Evolutionary conservation across 2,888 invertebrate genomes (phyloP).

Genomic region (Cephus sareptanus): DNA sequence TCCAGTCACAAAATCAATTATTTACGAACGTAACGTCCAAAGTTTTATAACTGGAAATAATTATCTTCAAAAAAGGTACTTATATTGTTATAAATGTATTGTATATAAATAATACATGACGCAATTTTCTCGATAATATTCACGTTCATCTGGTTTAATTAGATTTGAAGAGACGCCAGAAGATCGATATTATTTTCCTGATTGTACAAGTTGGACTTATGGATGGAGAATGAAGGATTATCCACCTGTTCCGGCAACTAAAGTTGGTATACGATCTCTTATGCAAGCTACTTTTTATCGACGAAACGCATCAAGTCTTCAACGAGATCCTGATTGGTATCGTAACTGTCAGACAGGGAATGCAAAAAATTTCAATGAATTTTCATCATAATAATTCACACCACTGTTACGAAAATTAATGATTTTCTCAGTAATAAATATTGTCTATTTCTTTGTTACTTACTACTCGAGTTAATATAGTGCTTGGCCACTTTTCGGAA

Average conservation of each 20-base stretch:
- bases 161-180: constrained; percentile 50
- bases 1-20: constrained; percentile 34
- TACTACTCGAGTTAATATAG: neutral
- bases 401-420: neutral
- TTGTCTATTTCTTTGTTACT: neutral
- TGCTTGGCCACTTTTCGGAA: neutral
- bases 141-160: neutral
- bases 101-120: neutral
- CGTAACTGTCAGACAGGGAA: constrained; percentile 37
- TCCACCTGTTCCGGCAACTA: constrained; percentile 29
- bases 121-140: neutral
- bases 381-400: constrained; percentile 31
- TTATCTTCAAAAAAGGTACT: constrained; percentile 52
- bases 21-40: constrained; percentile 43
- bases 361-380: constrained; percentile 45
- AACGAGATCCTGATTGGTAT: constrained; percentile 46
- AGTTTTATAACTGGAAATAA: constrained; percentile 48
- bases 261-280: constrained; percentile 37
- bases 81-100: neutral
- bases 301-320: constrained; percentile 44
- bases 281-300: constrained; percentile 47
- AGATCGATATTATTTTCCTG: constrained; percentile 52
- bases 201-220: constrained; percentile 53
- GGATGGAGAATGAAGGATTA: constrained; percentile 56
- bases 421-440: neutral